A percentile compares a stretch with the other conserved stretches of the same genome.
Evolutionary conservation across 2,797 vertebrate species (phyloP).

Genomic region (Falco columbarius): DNA sequence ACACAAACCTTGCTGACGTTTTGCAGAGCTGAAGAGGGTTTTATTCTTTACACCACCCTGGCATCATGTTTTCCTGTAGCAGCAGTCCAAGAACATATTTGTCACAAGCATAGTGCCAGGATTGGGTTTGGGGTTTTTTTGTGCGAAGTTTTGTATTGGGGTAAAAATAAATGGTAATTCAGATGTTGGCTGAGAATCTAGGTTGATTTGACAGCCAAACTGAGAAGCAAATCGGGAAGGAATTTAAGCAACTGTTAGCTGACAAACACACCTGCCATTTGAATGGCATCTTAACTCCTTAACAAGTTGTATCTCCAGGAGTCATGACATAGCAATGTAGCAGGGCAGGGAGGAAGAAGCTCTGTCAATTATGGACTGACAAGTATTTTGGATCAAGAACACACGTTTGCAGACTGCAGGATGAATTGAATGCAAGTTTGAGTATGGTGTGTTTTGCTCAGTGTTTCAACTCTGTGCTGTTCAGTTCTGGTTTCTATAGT

Average conservation of each 20-base stretch:
- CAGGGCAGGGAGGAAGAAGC: not conserved
- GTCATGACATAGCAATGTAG: fast-evolving
- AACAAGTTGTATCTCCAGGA: not conserved
- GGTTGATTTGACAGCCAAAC: not conserved
- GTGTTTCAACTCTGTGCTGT: fast-evolving
- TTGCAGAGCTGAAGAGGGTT: not conserved
- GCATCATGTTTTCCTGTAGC: not conserved
- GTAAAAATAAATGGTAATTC: conserved; percentile 36
- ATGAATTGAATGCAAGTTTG: not conserved
- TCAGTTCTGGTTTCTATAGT: not conserved
- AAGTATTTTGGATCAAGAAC: not conserved
- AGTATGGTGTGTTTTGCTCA: not conserved
- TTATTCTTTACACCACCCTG: not conserved
- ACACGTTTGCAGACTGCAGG: not conserved
- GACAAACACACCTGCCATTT: not conserved
- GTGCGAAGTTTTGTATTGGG: not conserved
- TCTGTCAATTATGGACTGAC: not conserved
- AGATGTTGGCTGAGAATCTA: not conserved
- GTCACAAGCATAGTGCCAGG: not conserved
- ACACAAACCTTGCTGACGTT: not conserved
- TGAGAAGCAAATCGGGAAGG: not conserved
- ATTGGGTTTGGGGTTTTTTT: not conserved
- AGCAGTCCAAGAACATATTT: not conserved
- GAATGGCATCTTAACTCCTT: not conserved
- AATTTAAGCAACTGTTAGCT: not conserved